Evolutionary conservation across 2,113 vertebrate genomes (phyloP).

Genomic region (Epinephelus lanceolatus): DNA sequence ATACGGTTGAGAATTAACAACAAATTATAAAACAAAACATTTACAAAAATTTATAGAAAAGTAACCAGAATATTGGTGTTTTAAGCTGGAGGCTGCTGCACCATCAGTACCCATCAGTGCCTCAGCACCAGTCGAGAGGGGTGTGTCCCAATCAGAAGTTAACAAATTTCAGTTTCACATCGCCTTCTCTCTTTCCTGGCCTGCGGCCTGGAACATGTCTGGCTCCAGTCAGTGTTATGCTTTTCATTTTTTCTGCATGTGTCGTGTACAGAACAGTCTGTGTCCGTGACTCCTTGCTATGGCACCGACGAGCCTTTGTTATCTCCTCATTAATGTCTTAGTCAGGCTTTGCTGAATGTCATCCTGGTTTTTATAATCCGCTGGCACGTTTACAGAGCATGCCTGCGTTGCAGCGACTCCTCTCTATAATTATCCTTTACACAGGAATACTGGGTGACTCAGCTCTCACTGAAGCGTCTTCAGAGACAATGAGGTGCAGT

Average conservation of each 20-base stretch:
- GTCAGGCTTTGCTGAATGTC: constrained; percentile 42
- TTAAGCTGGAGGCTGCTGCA: not conserved
- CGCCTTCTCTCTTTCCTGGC: constrained; percentile 65
- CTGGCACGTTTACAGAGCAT: constrained; percentile 40
- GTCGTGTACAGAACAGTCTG: not conserved
- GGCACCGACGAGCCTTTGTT: constrained; percentile 10
- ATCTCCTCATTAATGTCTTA: constrained; percentile 34
- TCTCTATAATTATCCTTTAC: constrained; percentile 29
- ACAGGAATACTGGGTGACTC: constrained; percentile 18
- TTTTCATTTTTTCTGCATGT: constrained; percentile 5
- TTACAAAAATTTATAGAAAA: not conserved
- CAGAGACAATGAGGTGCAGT: not conserved
- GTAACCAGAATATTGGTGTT: not conserved
- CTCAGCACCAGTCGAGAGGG: not conserved
- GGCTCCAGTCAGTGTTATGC: not conserved
- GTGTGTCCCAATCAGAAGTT: not conserved
- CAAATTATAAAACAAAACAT: not conserved
- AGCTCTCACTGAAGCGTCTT: not conserved
- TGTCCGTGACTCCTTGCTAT: not conserved
- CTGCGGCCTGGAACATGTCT: constrained; percentile 52
- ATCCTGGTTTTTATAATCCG: constrained; percentile 31
- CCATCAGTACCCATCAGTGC: not conserved
- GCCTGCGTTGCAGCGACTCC: constrained; percentile 1
- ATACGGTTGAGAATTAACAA: not conserved
- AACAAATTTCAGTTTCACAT: constrained; percentile 47